Base-by-base conservation (phyloP, 2,113 vertebrate species). In the Emydocephalus ijimae region DNA sequence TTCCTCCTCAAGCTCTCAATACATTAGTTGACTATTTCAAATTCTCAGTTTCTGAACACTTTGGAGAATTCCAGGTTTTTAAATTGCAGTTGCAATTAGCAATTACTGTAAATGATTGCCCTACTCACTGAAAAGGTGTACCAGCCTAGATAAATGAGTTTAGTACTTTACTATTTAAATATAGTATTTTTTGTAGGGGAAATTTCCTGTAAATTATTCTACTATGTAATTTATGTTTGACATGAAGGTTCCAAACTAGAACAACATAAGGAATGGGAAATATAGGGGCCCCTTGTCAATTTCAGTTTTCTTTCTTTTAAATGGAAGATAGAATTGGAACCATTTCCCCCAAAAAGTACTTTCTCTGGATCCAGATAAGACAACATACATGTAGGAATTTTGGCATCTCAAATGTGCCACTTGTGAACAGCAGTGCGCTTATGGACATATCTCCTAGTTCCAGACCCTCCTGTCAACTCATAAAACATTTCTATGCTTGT, bases 31-130 rank as follows among this genome's bases (percentile, higher is more conserved):
- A 96, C 91, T 93, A 95, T 95, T 95, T 95, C 4, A 96, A 95
- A 96, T 95, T 95, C 94, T 96, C 59, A 90, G 94, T 92, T 95
- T 96, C 91, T 34, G 14, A 56, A 88, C 74, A 88, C 91, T 95
- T 95, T 87, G 93, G 94, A 95, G 90, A 92, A 95, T 95, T 91
- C 94, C 55, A 95, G 94, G n/a, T 93, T 96, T 96, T 94, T 52
- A 52, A 93, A 93, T 59, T 59, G 57, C 57, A 24, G 57, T 95
- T 96, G 91, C 93, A 95, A 95, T 96, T 96, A 94, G 20, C 94
- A 21, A 90, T 93, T 93, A 94, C 86, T 95, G 95, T 94, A 90
- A 69, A 94, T 96, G 59, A 92, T 95, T 95, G 95, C 94, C 89
- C 55, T 94, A 92, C 61, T 90, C 88, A 61, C 54, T 74, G 86